These are phyloP conservation scores for Apis cerana DNA, from an alignment of 1,140 invertebrate species.

Conservation along the genomic window DNA sequence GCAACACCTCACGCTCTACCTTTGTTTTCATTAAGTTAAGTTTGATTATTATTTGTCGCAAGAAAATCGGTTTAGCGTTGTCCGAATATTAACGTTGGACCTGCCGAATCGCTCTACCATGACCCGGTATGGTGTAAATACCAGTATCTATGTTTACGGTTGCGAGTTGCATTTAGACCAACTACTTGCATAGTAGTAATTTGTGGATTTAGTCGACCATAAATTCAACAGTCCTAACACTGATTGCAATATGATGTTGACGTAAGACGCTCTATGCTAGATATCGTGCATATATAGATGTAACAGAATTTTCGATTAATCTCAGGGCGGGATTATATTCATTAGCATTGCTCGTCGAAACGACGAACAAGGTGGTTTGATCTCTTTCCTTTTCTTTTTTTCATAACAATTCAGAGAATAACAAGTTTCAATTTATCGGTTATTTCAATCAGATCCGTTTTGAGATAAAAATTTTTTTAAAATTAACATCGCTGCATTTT, in stretches of 20 bases:
- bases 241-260: constrained; percentile 50
- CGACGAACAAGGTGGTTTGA: background rate
- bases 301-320: constrained; percentile 25
- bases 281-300: constrained; percentile 9
- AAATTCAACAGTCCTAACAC: constrained; percentile 44
- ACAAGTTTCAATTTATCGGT: too few species aligned
- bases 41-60: background rate
- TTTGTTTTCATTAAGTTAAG: background rate
- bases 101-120: background rate
- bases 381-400: too few species aligned
- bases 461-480: too few species aligned
- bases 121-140: constrained; percentile 10
- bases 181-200: constrained; percentile 42
- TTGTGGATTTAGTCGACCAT: constrained; percentile 45
- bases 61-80: background rate
- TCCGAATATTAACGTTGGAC: background rate
- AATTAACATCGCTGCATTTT: too few species aligned
- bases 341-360: background rate
- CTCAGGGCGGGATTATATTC: background rate
- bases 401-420: too few species aligned
- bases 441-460: too few species aligned
- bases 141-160: constrained; percentile 26
- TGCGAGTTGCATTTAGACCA: constrained; percentile 21
- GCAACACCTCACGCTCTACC: background rate
- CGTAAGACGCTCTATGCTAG: constrained; percentile 24